Evolutionary conservation across 35 echinoderm and acorn worm species (phyloP).

Genomic region (Amphiura filiformis): DNA sequence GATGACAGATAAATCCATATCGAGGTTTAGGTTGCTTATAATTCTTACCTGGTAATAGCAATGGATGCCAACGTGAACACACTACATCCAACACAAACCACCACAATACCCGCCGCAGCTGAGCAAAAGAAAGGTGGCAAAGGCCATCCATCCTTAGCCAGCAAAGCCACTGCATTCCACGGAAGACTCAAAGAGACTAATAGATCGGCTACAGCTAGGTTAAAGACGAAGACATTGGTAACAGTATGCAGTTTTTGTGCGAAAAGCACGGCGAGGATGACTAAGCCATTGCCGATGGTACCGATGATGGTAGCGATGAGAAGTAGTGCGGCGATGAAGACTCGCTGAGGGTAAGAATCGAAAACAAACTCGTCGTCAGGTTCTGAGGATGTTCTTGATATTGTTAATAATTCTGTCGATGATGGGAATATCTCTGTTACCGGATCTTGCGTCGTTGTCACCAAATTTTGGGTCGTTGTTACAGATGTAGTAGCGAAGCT

Average conservation of each 20-base stretch:
- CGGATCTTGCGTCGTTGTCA: too few relatives aligned
- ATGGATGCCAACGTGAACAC: conserved; percentile 65
- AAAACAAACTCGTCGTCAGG: neutral
- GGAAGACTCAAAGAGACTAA: conserved; percentile 57
- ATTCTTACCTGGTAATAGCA: conserved; percentile 53
- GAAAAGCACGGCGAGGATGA: conserved; percentile 54
- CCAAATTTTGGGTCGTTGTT: too few relatives aligned
- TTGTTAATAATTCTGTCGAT: too few relatives aligned
- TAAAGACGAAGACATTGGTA: conserved; percentile 67
- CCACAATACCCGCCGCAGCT: conserved; percentile 5
- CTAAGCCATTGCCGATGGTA: conserved; percentile 50
- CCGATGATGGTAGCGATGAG: conserved; percentile 43
- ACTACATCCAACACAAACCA: conserved; percentile 43
- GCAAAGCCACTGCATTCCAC: conserved; percentile 41
- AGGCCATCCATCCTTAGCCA: conserved; percentile 51
- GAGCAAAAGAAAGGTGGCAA: conserved; percentile 33
- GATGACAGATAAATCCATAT: neutral
- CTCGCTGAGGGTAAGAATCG: conserved; percentile 19
- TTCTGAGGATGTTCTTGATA: neutral
- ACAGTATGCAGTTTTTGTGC: conserved; percentile 51
- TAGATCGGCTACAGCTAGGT: conserved; percentile 57
- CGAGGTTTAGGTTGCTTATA: too few relatives aligned
- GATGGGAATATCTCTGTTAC: too few relatives aligned
- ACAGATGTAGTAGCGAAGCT: too few relatives aligned
- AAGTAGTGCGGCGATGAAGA: conserved; percentile 43